These are phyloP conservation scores for Tokudaia muenninki DNA, from an alignment of 2,797 vertebrate species.

Conservation along the genomic window DNA sequence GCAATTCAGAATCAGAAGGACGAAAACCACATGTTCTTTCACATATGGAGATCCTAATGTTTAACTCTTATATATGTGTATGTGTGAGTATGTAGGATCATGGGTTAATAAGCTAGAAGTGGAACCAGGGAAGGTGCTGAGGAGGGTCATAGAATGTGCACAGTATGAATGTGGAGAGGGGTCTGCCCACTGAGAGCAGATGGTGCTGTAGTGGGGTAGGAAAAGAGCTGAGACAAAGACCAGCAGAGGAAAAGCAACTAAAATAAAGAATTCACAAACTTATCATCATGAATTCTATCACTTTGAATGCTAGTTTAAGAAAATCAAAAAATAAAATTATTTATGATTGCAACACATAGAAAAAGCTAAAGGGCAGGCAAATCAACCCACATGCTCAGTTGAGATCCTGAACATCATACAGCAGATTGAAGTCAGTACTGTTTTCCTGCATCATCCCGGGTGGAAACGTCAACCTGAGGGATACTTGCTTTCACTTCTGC, in stretches of 20 bases:
- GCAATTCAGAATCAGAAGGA: not conserved
- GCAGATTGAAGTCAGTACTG: not conserved
- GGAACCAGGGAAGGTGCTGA: not conserved
- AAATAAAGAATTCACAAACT: not conserved
- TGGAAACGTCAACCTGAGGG: not conserved
- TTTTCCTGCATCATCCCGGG: slow-evolving; percentile 1
- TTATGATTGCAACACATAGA: not conserved
- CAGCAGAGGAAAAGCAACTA: not conserved
- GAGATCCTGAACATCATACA: not conserved
- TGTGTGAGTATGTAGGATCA: not conserved
- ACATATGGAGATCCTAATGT: not conserved
- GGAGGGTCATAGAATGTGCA: not conserved
- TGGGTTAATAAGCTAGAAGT: not conserved
- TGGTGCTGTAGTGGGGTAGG: no score
- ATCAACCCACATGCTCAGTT: not conserved
- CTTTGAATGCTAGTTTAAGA: not conserved
- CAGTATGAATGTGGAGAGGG: not conserved
- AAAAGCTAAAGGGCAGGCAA: not conserved
- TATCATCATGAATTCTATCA: not conserved
- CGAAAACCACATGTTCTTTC: not conserved
- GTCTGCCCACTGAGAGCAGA: not conserved
- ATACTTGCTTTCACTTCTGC: not conserved
- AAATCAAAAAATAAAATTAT: not conserved
- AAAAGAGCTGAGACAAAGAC: not conserved
- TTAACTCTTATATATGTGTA: not conserved